Base-by-base conservation (phyloP, 23 tunicate species). In the Phallusia fumigata region DNA sequence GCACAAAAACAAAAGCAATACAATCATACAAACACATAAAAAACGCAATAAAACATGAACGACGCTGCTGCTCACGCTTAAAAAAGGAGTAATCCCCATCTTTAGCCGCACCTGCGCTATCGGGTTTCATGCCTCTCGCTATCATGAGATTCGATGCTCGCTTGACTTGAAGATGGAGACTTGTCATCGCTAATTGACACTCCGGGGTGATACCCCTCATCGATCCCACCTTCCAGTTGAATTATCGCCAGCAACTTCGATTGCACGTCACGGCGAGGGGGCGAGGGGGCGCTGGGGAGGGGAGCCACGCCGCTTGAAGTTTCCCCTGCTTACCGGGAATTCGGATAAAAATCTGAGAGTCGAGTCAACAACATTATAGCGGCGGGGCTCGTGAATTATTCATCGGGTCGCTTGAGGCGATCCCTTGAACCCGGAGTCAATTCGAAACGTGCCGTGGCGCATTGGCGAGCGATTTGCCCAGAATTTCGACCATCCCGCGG, bases 351-450 rank as follows among this genome's bases (percentile, higher is more conserved):
- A 58, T 58, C 69, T 58, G 15, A 8, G 16, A 58, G 28, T 22
- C 75, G 76, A 76, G 81, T 21, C 75, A 76, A 84, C 87, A 84
- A 75, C 31, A 84, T 76, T 52, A 76, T 31, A 36, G 76, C 76
- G 81, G 31, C 26, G 33, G 30, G 31, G 15, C 12, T 58, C 81
- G 5, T 84, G 53, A 76, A 84, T 84, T 33, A 84, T 84, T 84
- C 33, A 84, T 35, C 28, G 13, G 33, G 53, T 33, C 64, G n/a
- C 13, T 36, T 30, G 53, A 84, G 36, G 53, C 64, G 87, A 84
- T 84, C 75, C 53, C 32, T 12, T 34, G 69, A 58, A 58, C 15
- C 13, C 69, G 28, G 16, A 58, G 69, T 58, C 69, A 58, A 58
- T 58, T 58, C 69, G 28, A 40, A 24, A 58, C 69, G 69, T 2